Base-by-base conservation (phyloP, 2,888 invertebrate genomes). In the Cremastinae sp. region DNA sequence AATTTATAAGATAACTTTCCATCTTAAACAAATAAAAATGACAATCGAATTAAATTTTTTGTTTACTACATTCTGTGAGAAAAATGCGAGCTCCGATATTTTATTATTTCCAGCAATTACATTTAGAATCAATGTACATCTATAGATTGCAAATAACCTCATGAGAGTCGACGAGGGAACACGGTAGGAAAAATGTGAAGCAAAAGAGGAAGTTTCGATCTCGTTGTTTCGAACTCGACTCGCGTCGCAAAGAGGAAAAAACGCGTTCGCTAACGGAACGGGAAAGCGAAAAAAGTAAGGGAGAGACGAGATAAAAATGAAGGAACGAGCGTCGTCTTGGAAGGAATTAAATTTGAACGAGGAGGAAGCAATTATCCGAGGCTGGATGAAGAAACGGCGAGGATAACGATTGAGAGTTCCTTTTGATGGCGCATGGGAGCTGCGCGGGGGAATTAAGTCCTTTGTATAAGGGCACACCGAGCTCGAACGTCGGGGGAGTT, bases 291-390 rank as follows among this genome's bases (percentile, higher is more conserved):
- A 43, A 64, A 59, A 47, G 61, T 16, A 51, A 61, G 45, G 72
- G 58, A 16, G 53, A 20, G 45, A 41, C n/a, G 14, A 55, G 41
- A 75, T 62, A 64, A 59, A 69, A 72, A 78, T 43, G 37, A 68
- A 55, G 41, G 82, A 83, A 83, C 79, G 76, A 80, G 72, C 70
- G 78, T 79, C 61, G 55, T 69, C 73, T 78, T 66, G 78, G 53
- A 79, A 83, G 71, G 74, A 80, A 85, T 86, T 83, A 83, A 85
- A 84, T 85, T 87, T 83, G 83, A 86, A 83, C 81, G 78, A 78
- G 82, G 81, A 76, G 74, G 73, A 81, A 77, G 81, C 81, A 86
- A 85, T 87, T 85, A 85, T 85, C 83, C 84, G 78, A 78, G 79
- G 22, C 76, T 69, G 82, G 81, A 82, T 82, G 82, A 83, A 82